Evolutionary conservation across 2,888 invertebrate genomes (phyloP).

Genomic region (Torymus texanus): DNA sequence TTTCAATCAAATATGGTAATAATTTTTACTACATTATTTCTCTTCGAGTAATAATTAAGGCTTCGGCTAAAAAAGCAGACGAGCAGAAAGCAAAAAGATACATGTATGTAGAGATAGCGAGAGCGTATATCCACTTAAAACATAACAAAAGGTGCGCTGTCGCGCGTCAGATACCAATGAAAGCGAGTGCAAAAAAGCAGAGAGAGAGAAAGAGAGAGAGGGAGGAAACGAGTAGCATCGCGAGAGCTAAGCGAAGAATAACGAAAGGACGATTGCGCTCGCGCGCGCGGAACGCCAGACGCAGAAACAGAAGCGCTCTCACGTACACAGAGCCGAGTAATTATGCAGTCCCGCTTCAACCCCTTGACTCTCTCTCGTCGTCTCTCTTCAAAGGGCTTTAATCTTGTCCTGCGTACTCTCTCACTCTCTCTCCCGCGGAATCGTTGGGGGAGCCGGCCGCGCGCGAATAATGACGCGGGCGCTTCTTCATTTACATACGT

Average conservation of each 20-base stretch:
- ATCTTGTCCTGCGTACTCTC: slow-evolving; percentile 55
- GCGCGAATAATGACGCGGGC: slow-evolving; percentile 57
- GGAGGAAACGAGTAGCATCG: background rate
- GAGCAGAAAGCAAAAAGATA: background rate
- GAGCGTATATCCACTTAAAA: slow-evolving; percentile 5
- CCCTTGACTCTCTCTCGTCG: slow-evolving; percentile 6
- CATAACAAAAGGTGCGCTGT: slow-evolving; percentile 17
- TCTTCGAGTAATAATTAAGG: too few species aligned
- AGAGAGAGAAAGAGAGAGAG: background rate
- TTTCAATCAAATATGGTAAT: too few species aligned
- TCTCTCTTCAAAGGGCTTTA: slow-evolving; percentile 57
- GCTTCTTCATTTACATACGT: slow-evolving; percentile 55
- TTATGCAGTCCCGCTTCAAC: slow-evolving; percentile 48
- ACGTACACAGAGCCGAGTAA: slow-evolving; percentile 38
- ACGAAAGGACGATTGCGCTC: slow-evolving; percentile 21
- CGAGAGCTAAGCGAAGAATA: background rate
- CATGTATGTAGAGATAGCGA: background rate
- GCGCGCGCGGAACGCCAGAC: background rate
- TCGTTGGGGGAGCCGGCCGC: slow-evolving; percentile 21
- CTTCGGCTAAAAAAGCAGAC: background rate
- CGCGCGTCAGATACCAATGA: slow-evolving; percentile 11
- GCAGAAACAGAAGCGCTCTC: slow-evolving; percentile 29
- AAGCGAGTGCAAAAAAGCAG: background rate
- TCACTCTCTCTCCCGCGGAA: slow-evolving; percentile 4
- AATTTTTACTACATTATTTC: too few species aligned